Evolutionary conservation across 2,797 vertebrate genomes (phyloP), one percentile per base, ranked within the genome.

Genomic region (Galago senegalensis): DNA sequence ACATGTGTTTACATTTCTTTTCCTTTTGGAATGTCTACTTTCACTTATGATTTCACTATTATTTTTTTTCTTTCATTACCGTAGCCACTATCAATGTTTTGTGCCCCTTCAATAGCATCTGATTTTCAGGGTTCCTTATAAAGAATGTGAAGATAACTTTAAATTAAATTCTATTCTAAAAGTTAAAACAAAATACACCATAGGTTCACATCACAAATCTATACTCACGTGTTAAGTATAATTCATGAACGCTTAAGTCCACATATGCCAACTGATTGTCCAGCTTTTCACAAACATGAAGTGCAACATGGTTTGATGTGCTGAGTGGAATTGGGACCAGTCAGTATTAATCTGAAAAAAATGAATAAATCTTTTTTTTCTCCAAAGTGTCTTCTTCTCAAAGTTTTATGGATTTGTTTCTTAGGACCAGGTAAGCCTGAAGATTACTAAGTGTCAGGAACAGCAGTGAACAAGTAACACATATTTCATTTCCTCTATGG

Each of bases 261-360:
- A 8, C 25, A 10, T 27, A 67, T 34, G 37, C 83, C 21, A 84
- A 53, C 17, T 17, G 3, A 18, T 8, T 88, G 21, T 86, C 80
- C 46, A 65, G 3, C 75, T 91, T 49, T 61, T 92, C 83, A 46
- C 14, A 77, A 73, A 79, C 14, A n/a, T 58, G 18, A 93, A 75
- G 6, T 31, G 56, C 37, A 80, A 83, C 16, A 58, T 31, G 49
- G 20, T 49, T 87, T 60, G 27, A 95, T 63, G 27, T 11, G 76
- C 73, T 92, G 73, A 93, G 73, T 12, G 87, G 76, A 95, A 25
- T 65, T 87, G 37, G 80, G 94, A 65, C n/a, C 81, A 91, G 72
- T 31, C 83, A 58, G 88, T 76, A 75, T 18, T 65, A 16, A 49
- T 49, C 49, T 49, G 49, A 49, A 79, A n/a, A 20, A 82, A 75